Evolutionary conservation across 2,113 vertebrate species (phyloP).

Genomic region (Coptodon bakossiorum): DNA sequence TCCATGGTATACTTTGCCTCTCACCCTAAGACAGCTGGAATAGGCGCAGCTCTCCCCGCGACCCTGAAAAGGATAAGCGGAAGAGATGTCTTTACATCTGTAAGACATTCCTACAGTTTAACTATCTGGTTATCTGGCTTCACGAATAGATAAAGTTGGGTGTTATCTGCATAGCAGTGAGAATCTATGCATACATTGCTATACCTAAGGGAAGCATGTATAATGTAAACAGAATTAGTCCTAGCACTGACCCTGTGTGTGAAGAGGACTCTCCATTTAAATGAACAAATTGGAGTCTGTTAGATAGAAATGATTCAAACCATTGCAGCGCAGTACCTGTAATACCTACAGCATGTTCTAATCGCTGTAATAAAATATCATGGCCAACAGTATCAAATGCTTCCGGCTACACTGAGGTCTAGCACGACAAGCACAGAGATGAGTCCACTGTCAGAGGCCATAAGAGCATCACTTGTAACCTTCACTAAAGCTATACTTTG

Average conservation of each 20-base stretch:
- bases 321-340: background rate
- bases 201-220: background rate
- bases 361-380: background rate
- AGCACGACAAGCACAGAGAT: background rate
- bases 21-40: accelerated
- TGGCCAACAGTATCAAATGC: background rate
- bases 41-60: background rate
- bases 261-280: background rate
- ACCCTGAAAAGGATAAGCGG: background rate
- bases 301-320: background rate
- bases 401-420: background rate
- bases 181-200: background rate
- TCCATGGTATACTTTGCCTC: background rate
- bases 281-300: background rate
- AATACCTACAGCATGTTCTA: background rate
- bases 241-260: background rate
- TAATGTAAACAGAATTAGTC: background rate
- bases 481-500: background rate
- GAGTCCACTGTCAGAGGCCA: background rate
- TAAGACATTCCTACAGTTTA: background rate
- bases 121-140: background rate
- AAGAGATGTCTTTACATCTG: background rate
- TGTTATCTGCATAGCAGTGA: background rate
- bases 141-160: background rate
- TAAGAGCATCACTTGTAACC: background rate